Conservation (phyloP, 2,113 vertebrate genomes). For the Festucalex cinctus region DNA sequence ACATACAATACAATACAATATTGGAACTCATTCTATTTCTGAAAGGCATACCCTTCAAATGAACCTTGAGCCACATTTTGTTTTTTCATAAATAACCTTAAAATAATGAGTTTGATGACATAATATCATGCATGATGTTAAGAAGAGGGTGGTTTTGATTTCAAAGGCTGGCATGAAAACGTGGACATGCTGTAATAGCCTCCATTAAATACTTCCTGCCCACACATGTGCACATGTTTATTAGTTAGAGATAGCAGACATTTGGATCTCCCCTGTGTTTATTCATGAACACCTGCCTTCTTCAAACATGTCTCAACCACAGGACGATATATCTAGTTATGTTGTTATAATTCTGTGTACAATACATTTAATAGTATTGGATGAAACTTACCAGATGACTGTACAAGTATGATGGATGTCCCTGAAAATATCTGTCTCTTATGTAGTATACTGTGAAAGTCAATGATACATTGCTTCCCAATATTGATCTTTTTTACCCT, state of each 20-base stretch:
- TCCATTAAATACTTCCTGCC: neutral
- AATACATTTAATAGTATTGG: too few relatives aligned
- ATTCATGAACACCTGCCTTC: constrained; percentile 1
- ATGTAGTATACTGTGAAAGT: neutral
- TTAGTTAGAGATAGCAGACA: neutral
- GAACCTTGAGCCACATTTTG: neutral
- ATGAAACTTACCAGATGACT: too few relatives aligned
- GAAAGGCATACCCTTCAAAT: neutral
- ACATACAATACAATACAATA: neutral
- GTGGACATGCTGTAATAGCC: neutral
- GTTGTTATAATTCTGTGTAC: too few relatives aligned
- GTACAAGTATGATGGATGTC: too few relatives aligned
- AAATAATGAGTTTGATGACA: neutral
- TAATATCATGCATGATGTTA: neutral
- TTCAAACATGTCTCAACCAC: neutral
- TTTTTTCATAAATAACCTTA: too few relatives aligned
- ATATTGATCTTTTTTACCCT: too few relatives aligned
- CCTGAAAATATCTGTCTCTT: neutral
- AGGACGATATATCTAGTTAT: neutral
- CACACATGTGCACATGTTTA: neutral
- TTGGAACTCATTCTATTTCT: neutral
- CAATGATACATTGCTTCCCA: neutral
- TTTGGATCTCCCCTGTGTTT: neutral
- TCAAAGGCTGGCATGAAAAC: neutral
- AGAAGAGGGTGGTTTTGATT: neutral